Base-by-base conservation (phyloP, 2,797 vertebrate genomes). In the Cryptoprocta ferox region DNA sequence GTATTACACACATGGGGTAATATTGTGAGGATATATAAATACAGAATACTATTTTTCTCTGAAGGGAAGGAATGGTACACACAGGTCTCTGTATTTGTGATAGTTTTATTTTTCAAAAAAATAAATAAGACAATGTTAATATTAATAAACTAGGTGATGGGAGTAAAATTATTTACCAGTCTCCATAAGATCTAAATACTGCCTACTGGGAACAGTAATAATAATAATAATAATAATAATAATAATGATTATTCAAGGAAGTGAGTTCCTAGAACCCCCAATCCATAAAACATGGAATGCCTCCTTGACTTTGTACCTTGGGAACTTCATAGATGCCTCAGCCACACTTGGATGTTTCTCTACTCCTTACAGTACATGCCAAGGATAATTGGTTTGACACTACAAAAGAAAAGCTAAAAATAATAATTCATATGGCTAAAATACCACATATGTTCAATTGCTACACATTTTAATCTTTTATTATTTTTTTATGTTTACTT, bases 211-310 rank as follows among this genome's bases (percentile, higher is more conserved):
- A 48, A n/a, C 5, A 75, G 63, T 45, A 37, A 71, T 45, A 87
- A 2, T 45, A 39, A 32, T 56, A n/a, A 5, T 26, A 6, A 35
- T 50, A n/a, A n/a, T 45, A 37, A 71, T 45, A 87, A 2, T 45
- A 39, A 32, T 56, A n/a, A 5, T 26, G 9, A 35, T 50, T 30
- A 63, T 10, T 63, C 28, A 50, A 59, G 37, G 26, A 28, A 59
- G 15, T 6, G 37, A 18, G 24, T 24, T 14, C 3, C 48, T 66
- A 11, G 19, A 65, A 65, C 5, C 9, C 28, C 21, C 56, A 35
- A 16, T 2, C 48, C 13, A 9, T 37, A 16, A n/a, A 73, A 35
- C 1, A 0, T 4, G 1, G 11, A 11, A 24, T 5, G 5, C 21
- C 9, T 71, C 2, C n/a, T 7, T 63, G 13, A 61, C 9, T 35